Evolutionary conservation across 2,113 vertebrate species (phyloP), one percentile per base, ranked within the genome.

Genomic region (Oxyura jamaicensis): DNA sequence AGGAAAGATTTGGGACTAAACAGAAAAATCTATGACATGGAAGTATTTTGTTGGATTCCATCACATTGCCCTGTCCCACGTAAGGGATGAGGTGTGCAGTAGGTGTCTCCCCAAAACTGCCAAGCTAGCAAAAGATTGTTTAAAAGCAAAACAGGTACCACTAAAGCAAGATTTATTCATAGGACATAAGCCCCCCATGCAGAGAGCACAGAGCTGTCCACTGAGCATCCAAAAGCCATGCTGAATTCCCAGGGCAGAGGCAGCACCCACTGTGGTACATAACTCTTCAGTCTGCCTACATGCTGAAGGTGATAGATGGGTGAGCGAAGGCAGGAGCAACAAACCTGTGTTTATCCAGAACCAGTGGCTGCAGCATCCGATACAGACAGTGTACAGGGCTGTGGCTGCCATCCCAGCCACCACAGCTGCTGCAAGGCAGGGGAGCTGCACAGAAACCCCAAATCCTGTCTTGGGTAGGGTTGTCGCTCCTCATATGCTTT

Each of bases 1-100:
- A n/a, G 69, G 56, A 89, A 75, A 67, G 58, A 77, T 87, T 73
- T 87, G 67, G 26, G 17, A 91, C 89, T 66, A 78, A 93, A 8
- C 16, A 33, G 9, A 25, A 35, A 73, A 66, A 93, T 92, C 53
- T 75, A 5, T 56, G 31, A 46, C 28, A 11, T 19, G 8, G 53
- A 84, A 91, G 28, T 76, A 35, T 87, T 79, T 85, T 75, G 21
- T 76, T 82, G 39, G 76, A 79, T 28, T 58, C 53, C 2, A 0
- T 42, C 69, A 48, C 15, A 44, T 60, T 92, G 48, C 36, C 21
- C 17, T 2, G 0, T 76, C 72, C 28, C 8, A 2, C 29, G 14
- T 60, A 78, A 67, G 6, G 48, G 20, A 63, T 46, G 52, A 77
- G 35, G 29, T 85, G 16, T 8, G 1, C 28, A 53, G 39, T 20